Base-by-base conservation (phyloP, 2,888 invertebrate genomes). In the Blera fallax region DNA sequence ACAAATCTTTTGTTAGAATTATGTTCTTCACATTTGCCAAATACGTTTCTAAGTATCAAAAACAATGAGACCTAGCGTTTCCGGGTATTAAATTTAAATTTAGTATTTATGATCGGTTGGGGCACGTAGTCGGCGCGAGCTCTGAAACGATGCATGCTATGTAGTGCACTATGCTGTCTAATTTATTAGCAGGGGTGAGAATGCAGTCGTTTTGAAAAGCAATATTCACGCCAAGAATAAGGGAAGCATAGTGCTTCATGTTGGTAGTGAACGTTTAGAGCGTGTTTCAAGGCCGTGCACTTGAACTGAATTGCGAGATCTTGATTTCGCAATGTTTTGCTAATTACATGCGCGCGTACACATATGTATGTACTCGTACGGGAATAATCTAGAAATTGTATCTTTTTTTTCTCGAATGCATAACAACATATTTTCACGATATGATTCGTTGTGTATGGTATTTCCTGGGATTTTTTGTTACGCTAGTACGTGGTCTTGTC, bases 11-110 rank as follows among this genome's bases (percentile, higher is more conserved):
- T 77, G 48, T 8, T 37, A 70, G 14, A 48, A 70, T 34, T 11
- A 54, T 43, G 34, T 48, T 70, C 24, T 43, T 69, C 62, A 70
- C 78, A 29, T 52, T 43, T 45, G 80, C 45, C 58, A 32, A 60
- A 32, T 18, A 18, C 16, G 64, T 60, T 52, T 69, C 18, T 14
- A 67, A 40, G 16, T 64, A 52, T n/a, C 32, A 7, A 10, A 10
- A 50, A 78, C 73, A 73, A 70, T 77, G 77, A 70, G 58, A 77
- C 43, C 52, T 70, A 43, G 29, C 8, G 11, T 82, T 82, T 82
- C 82, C 82, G 82, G 70, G 65, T 77, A 72, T 82, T 82, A 77
- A 82, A 76, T 81, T 76, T 64, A 81, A 65, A 73, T 40, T 73
- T 50, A 73, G 58, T 70, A 40, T 60, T 37, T 16, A 69, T 76